These are phyloP conservation scores for Limnephilus marmoratus DNA, from an alignment of 2,888 invertebrate species.

Conservation along the genomic window DNA sequence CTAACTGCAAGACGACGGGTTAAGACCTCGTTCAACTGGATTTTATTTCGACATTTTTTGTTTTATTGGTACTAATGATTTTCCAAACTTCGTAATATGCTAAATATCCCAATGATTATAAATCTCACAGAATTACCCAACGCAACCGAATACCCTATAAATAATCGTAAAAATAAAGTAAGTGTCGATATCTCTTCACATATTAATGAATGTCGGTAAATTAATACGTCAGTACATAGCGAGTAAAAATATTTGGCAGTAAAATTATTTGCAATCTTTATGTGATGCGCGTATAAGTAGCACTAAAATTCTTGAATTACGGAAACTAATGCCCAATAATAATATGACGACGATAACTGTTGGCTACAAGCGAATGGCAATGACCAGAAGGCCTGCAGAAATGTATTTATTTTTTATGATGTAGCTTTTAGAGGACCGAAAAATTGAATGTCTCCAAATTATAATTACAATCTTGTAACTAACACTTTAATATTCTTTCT, in stretches of 20 bases:
- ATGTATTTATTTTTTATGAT: too few relatives aligned
- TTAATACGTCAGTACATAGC: neutral
- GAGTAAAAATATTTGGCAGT: neutral
- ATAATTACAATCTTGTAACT: too few relatives aligned
- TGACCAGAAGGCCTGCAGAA: neutral
- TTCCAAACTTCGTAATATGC: constrained; percentile 8
- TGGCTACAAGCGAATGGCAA: neutral
- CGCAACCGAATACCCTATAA: constrained; percentile 33
- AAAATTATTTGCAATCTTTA: neutral
- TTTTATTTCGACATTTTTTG: constrained; percentile 4
- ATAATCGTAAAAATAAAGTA: neutral
- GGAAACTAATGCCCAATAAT: neutral
- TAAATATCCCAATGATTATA: constrained; percentile 22
- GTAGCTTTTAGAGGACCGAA: too few relatives aligned
- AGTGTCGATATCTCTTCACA: neutral
- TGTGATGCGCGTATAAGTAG: neutral
- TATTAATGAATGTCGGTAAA: neutral
- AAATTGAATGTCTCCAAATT: too few relatives aligned
- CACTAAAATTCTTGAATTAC: neutral
- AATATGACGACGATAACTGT: neutral
- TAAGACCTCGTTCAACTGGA: neutral
- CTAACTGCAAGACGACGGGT: neutral
- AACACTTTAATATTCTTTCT: too few relatives aligned
- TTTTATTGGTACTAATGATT: constrained; percentile 31
- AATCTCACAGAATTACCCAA: neutral